Evolutionary conservation across 2,888 invertebrate species (phyloP).

Genomic region (Tiliacea aurago): DNA sequence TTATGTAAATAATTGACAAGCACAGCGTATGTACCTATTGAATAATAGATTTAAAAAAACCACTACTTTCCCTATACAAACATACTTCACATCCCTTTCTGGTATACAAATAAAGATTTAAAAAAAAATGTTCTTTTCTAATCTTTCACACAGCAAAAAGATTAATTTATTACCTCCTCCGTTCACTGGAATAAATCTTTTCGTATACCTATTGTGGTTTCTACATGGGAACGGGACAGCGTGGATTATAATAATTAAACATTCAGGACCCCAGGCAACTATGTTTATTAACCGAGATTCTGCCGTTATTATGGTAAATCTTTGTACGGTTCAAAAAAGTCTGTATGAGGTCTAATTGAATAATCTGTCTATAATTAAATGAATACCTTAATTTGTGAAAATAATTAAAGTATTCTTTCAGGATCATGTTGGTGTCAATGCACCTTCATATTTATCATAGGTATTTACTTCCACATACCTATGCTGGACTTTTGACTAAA

Average conservation of each 20-base stretch:
- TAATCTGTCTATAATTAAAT: constrained; percentile 7
- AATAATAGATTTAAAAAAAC: background rate
- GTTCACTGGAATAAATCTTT: constrained; percentile 22
- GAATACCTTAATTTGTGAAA: background rate
- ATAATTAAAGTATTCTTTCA: background rate
- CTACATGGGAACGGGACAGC: constrained; percentile 17
- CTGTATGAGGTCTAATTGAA: constrained; percentile 24
- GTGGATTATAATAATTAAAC: constrained; percentile 63
- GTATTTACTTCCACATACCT: background rate
- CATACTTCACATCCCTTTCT: background rate
- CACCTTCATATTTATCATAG: background rate
- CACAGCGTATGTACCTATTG: background rate
- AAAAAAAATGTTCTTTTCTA: background rate
- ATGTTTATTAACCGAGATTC: constrained; percentile 38
- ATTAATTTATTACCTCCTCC: background rate
- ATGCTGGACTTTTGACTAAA: background rate
- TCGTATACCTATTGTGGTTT: constrained; percentile 16
- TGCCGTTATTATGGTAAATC: constrained; percentile 40
- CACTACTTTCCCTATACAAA: background rate
- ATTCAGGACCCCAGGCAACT: constrained; percentile 25
- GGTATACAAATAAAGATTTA: background rate
- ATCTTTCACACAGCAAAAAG: background rate
- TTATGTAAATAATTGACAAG: background rate
- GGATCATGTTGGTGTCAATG: background rate
- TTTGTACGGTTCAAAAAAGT: constrained; percentile 37